Conservation (phyloP, 2,113 vertebrate species). For the Microtus ochrogaster region DNA sequence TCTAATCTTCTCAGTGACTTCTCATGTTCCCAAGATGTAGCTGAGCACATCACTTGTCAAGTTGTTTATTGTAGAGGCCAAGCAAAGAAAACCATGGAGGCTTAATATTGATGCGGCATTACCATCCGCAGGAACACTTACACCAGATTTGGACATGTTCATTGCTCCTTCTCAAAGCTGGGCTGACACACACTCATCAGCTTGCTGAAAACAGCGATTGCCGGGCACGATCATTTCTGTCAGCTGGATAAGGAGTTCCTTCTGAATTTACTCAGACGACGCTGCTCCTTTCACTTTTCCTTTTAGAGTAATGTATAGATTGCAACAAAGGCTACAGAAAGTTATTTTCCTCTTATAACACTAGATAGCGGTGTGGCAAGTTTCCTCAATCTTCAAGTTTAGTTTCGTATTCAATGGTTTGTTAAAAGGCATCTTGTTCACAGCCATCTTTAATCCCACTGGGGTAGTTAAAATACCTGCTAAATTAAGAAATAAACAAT, state of each 20-base stretch:
- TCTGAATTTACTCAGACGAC: constrained; percentile 4
- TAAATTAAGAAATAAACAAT: background rate
- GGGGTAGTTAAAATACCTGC: background rate
- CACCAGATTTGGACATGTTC: background rate
- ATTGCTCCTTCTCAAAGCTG: constrained; percentile 25
- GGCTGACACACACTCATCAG: constrained; percentile 62
- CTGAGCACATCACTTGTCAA: background rate
- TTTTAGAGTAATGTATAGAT: background rate
- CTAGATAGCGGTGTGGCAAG: background rate
- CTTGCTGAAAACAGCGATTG: constrained; percentile 57
- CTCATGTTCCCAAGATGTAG: constrained; percentile 7
- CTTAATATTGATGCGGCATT: constrained; percentile 25
- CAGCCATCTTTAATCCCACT: background rate
- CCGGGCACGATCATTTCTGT: constrained; percentile 46
- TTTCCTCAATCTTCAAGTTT: background rate
- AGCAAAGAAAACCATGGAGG: constrained; percentile 12
- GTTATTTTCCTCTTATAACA: background rate
- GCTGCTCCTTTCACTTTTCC: background rate
- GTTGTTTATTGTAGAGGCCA: background rate
- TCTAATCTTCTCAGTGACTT: constrained; percentile 1
- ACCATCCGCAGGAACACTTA: background rate
- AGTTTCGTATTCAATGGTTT: background rate
- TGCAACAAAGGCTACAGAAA: background rate
- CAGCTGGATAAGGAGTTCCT: constrained; percentile 26
- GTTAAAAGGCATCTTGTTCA: background rate